These are phyloP conservation scores for Bothrops jararaca DNA, from an alignment of 2,113 vertebrate genomes.

Conservation along the genomic window DNA sequence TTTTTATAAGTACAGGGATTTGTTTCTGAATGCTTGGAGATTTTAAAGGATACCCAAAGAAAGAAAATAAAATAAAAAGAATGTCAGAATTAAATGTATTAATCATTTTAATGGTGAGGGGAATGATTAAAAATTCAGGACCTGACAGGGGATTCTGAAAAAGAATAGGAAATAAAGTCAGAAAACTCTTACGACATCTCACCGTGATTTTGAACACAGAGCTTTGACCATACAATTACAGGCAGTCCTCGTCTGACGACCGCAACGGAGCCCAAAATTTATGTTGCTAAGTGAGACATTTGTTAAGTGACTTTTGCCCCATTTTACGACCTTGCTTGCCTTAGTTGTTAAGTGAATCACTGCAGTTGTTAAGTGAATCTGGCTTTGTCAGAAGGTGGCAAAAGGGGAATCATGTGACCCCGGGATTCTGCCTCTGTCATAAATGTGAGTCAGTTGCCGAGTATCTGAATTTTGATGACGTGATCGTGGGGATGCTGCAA, in stretches of 20 bases:
- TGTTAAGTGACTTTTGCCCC: not conserved
- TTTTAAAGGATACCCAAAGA: no score
- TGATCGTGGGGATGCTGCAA: not conserved
- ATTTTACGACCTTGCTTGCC: not conserved
- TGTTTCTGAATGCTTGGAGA: not conserved
- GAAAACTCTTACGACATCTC: not conserved
- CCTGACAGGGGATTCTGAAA: not conserved
- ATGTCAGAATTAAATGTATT: not conserved
- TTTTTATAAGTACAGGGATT: no score
- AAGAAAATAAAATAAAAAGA: not conserved
- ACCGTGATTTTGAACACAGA: not conserved
- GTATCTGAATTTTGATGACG: not conserved
- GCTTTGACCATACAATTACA: not conserved
- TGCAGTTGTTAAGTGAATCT: not conserved
- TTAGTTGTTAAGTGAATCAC: not conserved
- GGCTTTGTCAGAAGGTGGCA: not conserved
- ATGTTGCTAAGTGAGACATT: not conserved
- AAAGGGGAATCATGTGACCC: not conserved
- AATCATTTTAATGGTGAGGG: not conserved
- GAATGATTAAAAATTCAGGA: not conserved
- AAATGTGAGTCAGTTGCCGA: not conserved
- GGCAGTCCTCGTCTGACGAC: not conserved
- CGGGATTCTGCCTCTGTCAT: fast-evolving
- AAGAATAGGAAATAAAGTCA: not conserved
- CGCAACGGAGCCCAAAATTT: not conserved